These are phyloP conservation scores for Rhimphoctona megacephalus DNA, from an alignment of 2,888 invertebrate genomes.

Conservation along the genomic window DNA sequence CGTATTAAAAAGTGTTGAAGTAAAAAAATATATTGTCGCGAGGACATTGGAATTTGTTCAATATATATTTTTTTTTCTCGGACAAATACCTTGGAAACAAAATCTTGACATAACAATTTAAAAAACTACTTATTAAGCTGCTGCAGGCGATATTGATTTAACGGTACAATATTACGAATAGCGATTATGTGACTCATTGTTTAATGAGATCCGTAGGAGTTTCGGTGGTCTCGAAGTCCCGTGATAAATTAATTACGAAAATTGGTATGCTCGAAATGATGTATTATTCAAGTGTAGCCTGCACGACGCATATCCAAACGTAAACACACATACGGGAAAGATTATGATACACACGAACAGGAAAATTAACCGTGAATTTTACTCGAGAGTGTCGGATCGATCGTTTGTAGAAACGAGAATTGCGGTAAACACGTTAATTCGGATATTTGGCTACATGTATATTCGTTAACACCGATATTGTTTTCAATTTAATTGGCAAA, in stretches of 20 bases:
- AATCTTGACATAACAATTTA: not conserved
- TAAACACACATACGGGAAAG: not conserved
- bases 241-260: constrained; percentile 52
- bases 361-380: constrained; percentile 33
- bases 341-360: constrained; percentile 28
- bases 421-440: constrained; percentile 29
- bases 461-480: constrained; percentile 55
- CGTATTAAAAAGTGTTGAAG: not conserved
- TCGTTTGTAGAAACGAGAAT: constrained; percentile 25
- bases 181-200: constrained; percentile 2
- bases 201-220: not conserved
- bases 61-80: not conserved
- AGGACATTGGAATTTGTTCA: not conserved
- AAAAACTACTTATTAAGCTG: not conserved
- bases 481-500: constrained; percentile 64
- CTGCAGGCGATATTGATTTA: not conserved
- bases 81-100: not conserved
- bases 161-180: not conserved
- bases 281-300: constrained; percentile 19
- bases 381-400: constrained; percentile 20
- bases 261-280: constrained; percentile 31
- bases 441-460: constrained; percentile 21
- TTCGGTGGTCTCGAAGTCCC: constrained; percentile 8
- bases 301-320: not conserved
- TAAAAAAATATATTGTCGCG: not conserved